phyloP scores from a whole-genome alignment of 2,888 invertebrate genomes.

The Panopea generosa region DNA sequence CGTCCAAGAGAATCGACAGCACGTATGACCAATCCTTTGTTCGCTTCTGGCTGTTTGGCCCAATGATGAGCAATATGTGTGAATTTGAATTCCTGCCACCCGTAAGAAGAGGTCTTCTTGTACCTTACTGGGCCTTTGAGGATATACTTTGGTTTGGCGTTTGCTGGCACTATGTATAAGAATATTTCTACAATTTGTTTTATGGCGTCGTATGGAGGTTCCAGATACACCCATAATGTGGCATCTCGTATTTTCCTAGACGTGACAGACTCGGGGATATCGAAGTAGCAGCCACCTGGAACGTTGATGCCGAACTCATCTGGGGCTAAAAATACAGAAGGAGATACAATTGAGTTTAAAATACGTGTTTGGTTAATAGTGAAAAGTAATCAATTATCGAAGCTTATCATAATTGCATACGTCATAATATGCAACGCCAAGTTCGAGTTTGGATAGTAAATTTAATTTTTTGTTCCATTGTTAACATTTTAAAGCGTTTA shows the following conservation, averaged over 20 bases:
- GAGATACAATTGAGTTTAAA: no score
- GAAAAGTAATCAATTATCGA: no score
- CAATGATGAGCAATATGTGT: conserved; percentile 67
- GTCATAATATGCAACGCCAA: neutral
- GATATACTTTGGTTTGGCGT: conserved; percentile 46
- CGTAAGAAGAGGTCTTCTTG: conserved; percentile 61
- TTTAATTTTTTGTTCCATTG: neutral
- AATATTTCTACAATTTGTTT: conserved; percentile 63
- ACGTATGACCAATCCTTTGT: conserved; percentile 72
- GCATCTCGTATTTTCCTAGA: conserved; percentile 70
- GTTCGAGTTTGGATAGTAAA: neutral
- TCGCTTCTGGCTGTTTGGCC: conserved; percentile 67
- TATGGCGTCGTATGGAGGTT: conserved; percentile 44
- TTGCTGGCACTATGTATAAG: conserved; percentile 60
- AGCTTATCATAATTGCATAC: no score
- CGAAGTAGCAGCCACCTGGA: conserved; percentile 68
- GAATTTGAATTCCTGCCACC: conserved; percentile 77
- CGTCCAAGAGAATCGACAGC: conserved; percentile 68
- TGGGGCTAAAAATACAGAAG: conserved; percentile 65
- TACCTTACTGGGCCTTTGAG: conserved; percentile 44
- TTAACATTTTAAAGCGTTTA: neutral
- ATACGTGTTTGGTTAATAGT: no score
- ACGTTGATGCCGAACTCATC: conserved; percentile 49
- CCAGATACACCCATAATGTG: conserved; percentile 74
- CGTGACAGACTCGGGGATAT: conserved; percentile 65